A percentile compares a stretch with the other conserved stretches of the same genome.
Evolutionary conservation across 2,888 invertebrate genomes (phyloP).

Genomic region (Molanna angustata): DNA sequence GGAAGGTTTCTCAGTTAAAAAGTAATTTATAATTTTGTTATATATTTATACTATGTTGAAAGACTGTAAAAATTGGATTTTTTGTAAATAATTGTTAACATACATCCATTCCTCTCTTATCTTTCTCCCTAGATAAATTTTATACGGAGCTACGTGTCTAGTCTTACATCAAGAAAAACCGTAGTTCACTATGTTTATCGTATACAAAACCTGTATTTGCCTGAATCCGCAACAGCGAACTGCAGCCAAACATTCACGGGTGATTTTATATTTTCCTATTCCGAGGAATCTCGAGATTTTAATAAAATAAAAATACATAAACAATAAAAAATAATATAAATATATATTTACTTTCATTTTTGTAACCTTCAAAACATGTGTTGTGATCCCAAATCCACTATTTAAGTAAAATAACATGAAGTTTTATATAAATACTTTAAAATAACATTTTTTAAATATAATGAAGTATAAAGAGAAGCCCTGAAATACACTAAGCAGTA

Average conservation of each 20-base stretch:
- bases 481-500: too few species aligned
- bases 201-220: neutral
- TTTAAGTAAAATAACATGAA: too few species aligned
- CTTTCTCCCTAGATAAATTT: constrained; percentile 4
- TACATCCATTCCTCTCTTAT: constrained; percentile 8
- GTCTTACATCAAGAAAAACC: constrained; percentile 23
- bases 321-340: constrained; percentile 9
- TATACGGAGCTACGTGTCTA: constrained; percentile 19
- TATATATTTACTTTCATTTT: too few species aligned
- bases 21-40: constrained; percentile 49
- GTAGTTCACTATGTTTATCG: neutral
- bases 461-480: too few species aligned
- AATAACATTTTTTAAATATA: too few species aligned
- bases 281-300: constrained; percentile 22
- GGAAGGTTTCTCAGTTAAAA: constrained; percentile 84
- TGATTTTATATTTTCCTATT: constrained; percentile 18
- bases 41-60: constrained; percentile 29
- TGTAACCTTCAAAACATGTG: too few species aligned
- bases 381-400: too few species aligned
- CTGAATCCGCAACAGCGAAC: too few species aligned
- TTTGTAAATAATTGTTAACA: constrained; percentile 31
- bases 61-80: constrained; percentile 30
- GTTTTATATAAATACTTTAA: too few species aligned
- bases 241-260: constrained; percentile 15
- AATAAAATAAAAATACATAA: constrained; percentile 27